Percentiles rank a stretch among this genome's conserved stretches.
Evolutionary conservation across 2,888 invertebrate genomes (phyloP).

Genomic region (Balanococcus diminutus): DNA sequence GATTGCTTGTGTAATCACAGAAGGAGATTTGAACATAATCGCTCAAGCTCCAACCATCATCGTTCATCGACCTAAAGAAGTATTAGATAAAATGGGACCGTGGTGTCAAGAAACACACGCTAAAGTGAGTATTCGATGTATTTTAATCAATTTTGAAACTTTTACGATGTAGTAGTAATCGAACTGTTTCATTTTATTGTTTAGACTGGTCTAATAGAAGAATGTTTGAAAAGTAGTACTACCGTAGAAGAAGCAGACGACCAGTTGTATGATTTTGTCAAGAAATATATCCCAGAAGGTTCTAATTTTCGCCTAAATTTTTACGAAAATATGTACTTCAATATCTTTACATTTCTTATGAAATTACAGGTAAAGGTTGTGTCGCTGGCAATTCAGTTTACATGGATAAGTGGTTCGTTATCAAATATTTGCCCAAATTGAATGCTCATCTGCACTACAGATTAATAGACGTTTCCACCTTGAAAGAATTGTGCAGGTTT

Average conservation of each 20-base stretch:
- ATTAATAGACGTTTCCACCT: conserved; percentile 87
- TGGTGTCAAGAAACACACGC: conserved; percentile 85
- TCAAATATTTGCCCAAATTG: conserved; percentile 81
- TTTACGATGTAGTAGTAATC: conserved; percentile 6
- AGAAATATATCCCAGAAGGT: conserved; percentile 62
- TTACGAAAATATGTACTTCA: neutral
- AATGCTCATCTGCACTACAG: conserved; percentile 85
- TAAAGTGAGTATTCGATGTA: conserved; percentile 65
- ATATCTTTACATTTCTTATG: neutral
- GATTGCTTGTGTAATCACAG: conserved; percentile 87
- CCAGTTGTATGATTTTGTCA: conserved; percentile 74
- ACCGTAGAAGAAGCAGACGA: conserved; percentile 73
- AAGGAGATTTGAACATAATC: conserved; percentile 75
- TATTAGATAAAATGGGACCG: conserved; percentile 77
- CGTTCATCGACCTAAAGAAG: conserved; percentile 75
- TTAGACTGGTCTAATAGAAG: conserved; percentile 81
- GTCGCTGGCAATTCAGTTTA: conserved; percentile 88
- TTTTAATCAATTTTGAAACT: too few species aligned
- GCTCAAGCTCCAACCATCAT: conserved; percentile 77
- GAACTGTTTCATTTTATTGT: neutral
- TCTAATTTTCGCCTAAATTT: neutral
- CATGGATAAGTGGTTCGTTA: conserved; percentile 82
- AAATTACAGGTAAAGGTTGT: conserved; percentile 68
- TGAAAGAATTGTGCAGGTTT: conserved; percentile 77
- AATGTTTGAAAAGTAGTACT: conserved; percentile 72